Evolutionary conservation across 2,888 invertebrate species (phyloP).

Genomic region (Stenolophus ochropezus): DNA sequence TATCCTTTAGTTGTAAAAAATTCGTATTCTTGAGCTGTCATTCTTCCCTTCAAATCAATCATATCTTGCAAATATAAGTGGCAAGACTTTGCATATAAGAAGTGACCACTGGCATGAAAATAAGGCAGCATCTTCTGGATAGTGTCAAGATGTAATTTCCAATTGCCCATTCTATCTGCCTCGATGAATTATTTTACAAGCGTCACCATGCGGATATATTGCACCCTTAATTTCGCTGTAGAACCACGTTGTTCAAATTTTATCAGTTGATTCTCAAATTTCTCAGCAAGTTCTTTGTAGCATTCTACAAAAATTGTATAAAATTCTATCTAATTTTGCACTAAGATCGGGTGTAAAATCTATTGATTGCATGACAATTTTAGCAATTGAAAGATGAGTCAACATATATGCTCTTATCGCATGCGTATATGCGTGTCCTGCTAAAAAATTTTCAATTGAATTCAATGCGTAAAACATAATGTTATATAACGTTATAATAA

Average conservation of each 20-base stretch:
- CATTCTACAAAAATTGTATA: background rate
- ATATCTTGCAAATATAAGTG: background rate
- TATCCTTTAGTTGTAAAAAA: background rate
- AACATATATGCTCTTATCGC: background rate
- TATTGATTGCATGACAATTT: background rate
- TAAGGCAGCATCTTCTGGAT: slow-evolving; percentile 51
- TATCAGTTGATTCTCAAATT: no score
- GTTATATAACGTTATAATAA: no score
- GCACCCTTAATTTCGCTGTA: background rate
- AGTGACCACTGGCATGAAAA: background rate
- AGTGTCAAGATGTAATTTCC: slow-evolving; percentile 65
- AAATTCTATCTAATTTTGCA: background rate
- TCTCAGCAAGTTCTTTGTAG: no score
- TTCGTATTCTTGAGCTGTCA: background rate
- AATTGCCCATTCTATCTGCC: slow-evolving; percentile 67
- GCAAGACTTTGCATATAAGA: background rate
- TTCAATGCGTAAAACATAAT: no score
- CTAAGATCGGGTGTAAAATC: background rate
- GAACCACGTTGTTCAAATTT: background rate
- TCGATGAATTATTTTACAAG: slow-evolving; percentile 66
- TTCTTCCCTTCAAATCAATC: background rate
- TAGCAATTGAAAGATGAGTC: background rate
- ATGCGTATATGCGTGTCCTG: background rate
- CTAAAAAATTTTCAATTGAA: background rate
- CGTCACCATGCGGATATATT: slow-evolving; percentile 66